Evolutionary conservation across 2,113 vertebrate genomes (phyloP).

Genomic region (Ailuropoda melanoleuca): DNA sequence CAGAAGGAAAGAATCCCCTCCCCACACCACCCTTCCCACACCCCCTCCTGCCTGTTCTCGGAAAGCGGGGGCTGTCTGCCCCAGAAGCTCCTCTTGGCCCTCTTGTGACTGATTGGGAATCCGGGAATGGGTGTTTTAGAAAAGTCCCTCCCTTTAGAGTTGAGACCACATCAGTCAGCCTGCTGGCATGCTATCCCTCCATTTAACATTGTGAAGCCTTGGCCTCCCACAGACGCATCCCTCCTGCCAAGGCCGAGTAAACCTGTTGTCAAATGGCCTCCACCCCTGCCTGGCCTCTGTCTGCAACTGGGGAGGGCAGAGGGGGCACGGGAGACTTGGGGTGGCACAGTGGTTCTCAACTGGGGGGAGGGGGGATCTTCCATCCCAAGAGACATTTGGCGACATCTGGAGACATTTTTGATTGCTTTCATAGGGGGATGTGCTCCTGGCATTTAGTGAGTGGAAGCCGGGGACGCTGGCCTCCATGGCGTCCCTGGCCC

Average conservation of each 20-base stretch:
- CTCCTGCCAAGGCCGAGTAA: slow-evolving; percentile 33
- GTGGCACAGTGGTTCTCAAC: neutral
- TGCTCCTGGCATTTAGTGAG: neutral
- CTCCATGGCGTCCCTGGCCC: neutral
- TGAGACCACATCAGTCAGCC: slow-evolving; percentile 59
- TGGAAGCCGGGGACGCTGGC: neutral
- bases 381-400: neutral
- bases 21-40: neutral
- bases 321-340: neutral
- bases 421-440: neutral
- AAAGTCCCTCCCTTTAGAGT: slow-evolving; percentile 34
- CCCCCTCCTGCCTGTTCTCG: slow-evolving; percentile 28
- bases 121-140: slow-evolving; percentile 67
- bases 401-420: neutral
- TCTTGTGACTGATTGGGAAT: slow-evolving; percentile 53
- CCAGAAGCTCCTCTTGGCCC: slow-evolving; percentile 29
- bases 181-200: neutral
- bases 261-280: slow-evolving; percentile 22
- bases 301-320: neutral
- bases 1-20: slow-evolving; percentile 69
- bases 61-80: slow-evolving; percentile 45
- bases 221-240: neutral
- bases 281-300: neutral
- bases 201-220: slow-evolving; percentile 3
- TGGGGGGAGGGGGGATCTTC: neutral